Evolutionary conservation across 1,140 invertebrate genomes (phyloP), one percentile per base, ranked within the genome.

Genomic region (Rhizoglyphus robini): DNA sequence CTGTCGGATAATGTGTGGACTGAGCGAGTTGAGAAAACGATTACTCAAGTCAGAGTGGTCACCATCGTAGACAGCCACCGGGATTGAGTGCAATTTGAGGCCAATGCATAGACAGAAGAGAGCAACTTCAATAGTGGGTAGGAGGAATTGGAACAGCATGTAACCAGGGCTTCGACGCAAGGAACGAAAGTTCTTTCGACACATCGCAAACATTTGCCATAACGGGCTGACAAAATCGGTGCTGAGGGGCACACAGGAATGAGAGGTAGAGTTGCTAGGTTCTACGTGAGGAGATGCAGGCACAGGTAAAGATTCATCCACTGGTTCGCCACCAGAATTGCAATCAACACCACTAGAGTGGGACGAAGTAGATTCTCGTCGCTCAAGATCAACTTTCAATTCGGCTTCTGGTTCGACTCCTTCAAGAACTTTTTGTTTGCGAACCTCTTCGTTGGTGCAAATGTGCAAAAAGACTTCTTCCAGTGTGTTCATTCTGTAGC

Each of bases 391-490:
- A n/a, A 27, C 18, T 18, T 18, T 23, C 15, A 25, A 20, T 41
- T 18, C 4, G 18, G n/a, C 25, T n/a, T n/a, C 31, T 3, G 18
- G 1, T 15, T 64, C 27, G 2, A 20, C 29, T 1, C 46, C 63
- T 3, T 66, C n/a, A 11, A 18, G n/a, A 13, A 18, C 30, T 23
- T 34, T 31, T 48, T 68, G 32, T 18, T 65, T 47, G 1, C 20
- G 13, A 25, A 31, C 18, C 2, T 58, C 15, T 3, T 23, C 15
- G 25, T 29, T 23, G 25, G 15, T 58, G 38, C 90, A 95, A 0
- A 96, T 77, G 76, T 93, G 90, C 8, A 96, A 79, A 77, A 97
- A 97, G 1, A 96, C 90, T 68, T 91, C 89, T 77, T 96, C 92
- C 13, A 96, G 76, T 23, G 86, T 88, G 67, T 85, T 80, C 72